Base-by-base conservation (phyloP, 2,797 vertebrate species). In the Acipenser ruthenus region DNA sequence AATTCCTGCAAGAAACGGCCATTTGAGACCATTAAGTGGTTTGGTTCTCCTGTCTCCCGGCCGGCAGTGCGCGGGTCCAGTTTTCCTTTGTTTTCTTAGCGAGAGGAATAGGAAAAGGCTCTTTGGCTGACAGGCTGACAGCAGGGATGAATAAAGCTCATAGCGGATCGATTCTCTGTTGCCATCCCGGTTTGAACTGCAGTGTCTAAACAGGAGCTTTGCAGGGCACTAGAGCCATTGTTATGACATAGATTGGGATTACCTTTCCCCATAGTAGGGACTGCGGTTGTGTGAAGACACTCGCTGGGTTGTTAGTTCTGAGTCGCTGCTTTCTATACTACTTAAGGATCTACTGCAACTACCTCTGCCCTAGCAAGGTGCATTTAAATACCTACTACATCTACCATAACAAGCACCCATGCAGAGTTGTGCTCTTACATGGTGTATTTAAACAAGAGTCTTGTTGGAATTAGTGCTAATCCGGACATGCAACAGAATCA, bases 1-100 rank as follows among this genome's bases (percentile, higher is more conserved):
- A 65, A 75, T 80, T 72, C 79, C 75, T 78, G 77, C 77, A 77
- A 83, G 81, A 80, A 78, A 74, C 76, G 66, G 74, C 74, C 77
- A 78, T 85, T 78, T 79, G 71, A 77, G 73, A 75, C 80, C 79
- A 79, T 84, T 85, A 84, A 83, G 78, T 70, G 9, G 10, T 62
- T 12, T 10, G 18, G 71, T 80, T 69, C 56, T 68, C 55, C 67
- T 73, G 80, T 73, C 69, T 81, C 72, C 66, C 23, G 70, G 79
- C 73, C 77, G 81, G 53, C 60, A 62, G 60, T 37, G 37, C 60
- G 37, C 15, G 60, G 60, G 60, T 13, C 15, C 47, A 47, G 18
- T 62, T 62, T 62, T 18, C 47, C 55, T 48, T 62, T 62, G 18
- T 62, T 62, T 48, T 23, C 59, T 12, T 0, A 12, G 59, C 9